These are phyloP conservation scores for Petromus typicus DNA, from an alignment of 2,113 vertebrate genomes.

Conservation along the genomic window DNA sequence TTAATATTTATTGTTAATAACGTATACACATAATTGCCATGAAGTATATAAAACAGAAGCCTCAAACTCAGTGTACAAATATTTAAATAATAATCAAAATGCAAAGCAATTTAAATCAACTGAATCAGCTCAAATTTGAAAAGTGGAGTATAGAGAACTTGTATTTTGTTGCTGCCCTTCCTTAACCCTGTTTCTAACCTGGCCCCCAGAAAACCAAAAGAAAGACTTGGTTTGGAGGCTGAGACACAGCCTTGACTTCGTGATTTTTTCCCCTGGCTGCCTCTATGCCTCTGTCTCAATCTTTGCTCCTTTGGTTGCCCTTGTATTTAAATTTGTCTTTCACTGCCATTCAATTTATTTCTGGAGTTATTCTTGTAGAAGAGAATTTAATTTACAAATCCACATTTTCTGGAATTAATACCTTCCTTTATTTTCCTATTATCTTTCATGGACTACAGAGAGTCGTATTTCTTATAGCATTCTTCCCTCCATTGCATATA, in stretches of 20 bases:
- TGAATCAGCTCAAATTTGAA: slow-evolving; percentile 29
- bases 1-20: slow-evolving; percentile 61
- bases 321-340: slow-evolving; percentile 58
- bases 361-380: slow-evolving; percentile 45
- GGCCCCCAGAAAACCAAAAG: neutral
- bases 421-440: slow-evolving; percentile 56
- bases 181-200: slow-evolving; percentile 43
- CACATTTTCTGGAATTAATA: slow-evolving; percentile 50
- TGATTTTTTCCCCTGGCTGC: neutral
- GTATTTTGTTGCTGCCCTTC: neutral
- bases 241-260: slow-evolving; percentile 35
- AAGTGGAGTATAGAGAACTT: neutral
- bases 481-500: neutral
- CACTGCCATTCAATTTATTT: slow-evolving; percentile 39
- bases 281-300: slow-evolving; percentile 46
- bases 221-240: slow-evolving; percentile 45
- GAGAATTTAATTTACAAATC: slow-evolving; percentile 54
- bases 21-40: neutral
- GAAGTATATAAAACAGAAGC: neutral
- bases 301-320: neutral
- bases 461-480: slow-evolving; percentile 24
- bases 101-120: slow-evolving; percentile 10
- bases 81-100: neutral
- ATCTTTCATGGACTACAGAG: neutral
- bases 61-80: slow-evolving; percentile 21